phyloP scores from a whole-genome alignment of 2,113 vertebrate species.

The Ameiurus melas region DNA sequence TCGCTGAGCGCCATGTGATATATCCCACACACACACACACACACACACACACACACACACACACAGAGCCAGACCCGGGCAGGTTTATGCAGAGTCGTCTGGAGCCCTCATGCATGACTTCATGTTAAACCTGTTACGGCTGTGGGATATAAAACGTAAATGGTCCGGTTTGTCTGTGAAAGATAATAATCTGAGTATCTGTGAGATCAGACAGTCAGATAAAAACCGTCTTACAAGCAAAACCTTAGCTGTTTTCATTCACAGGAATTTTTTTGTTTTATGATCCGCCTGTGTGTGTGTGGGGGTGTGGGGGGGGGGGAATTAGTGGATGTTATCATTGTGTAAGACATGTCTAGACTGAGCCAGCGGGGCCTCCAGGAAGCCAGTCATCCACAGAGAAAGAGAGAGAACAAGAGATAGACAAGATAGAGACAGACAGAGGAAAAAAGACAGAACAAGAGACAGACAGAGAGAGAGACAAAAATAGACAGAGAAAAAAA shows the following conservation, averaged over 20 bases:
- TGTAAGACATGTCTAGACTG: not conserved
- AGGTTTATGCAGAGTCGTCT: conserved; percentile 27
- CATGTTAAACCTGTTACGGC: conserved; percentile 42
- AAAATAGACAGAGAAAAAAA: too few species aligned
- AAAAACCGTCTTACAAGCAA: not conserved
- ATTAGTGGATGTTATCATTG: conserved; percentile 22
- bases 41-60: conserved; percentile 3
- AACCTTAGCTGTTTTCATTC: not conserved
- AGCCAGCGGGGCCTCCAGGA: conserved; percentile 9
- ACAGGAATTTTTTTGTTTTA: not conserved
- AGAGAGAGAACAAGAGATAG: not conserved
- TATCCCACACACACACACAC: conserved; percentile 7
- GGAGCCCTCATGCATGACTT: conserved; percentile 45
- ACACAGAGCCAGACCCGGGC: conserved; percentile 19
- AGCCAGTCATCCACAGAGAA: not conserved
- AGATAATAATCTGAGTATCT: conserved; percentile 26
- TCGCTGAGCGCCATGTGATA: conserved; percentile 38
- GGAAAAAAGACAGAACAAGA: not conserved
- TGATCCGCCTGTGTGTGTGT: not conserved
- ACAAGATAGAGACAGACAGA: not conserved
- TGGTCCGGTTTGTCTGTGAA: not conserved
- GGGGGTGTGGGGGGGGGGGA: too few species aligned
- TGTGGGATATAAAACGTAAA: conserved; percentile 41
- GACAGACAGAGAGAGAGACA: not conserved
- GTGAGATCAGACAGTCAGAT: conserved; percentile 23